Percentiles rank a stretch among this genome's conserved stretches.
phyloP scores from a whole-genome alignment of 1,140 invertebrate genomes.

The Ostrea denselamellosa region DNA sequence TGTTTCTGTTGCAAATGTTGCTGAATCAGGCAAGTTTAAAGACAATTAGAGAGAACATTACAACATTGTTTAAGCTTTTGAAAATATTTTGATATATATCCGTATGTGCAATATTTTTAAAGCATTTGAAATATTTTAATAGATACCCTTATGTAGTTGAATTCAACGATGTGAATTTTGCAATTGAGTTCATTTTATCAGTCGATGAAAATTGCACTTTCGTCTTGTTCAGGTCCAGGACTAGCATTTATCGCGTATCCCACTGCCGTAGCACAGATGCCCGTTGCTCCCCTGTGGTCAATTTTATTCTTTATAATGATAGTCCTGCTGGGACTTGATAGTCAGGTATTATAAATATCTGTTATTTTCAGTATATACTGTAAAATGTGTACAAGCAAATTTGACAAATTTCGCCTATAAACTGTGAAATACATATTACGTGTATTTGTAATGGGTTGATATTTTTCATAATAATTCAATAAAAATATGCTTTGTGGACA shows the following conservation, averaged over 20 bases:
- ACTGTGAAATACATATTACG: too few species aligned
- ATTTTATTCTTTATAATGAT: conserved; percentile 88
- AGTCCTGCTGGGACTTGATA: conserved; percentile 78
- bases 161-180: too few species aligned
- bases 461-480: background rate
- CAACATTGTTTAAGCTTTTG: background rate
- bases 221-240: conserved; percentile 79
- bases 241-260: conserved; percentile 88
- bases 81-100: background rate
- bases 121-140: background rate
- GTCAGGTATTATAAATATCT: conserved; percentile 65
- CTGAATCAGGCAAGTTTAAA: conserved; percentile 66
- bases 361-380: background rate
- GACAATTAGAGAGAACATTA: background rate
- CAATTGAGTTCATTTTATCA: too few species aligned
- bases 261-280: conserved; percentile 89
- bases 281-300: conserved; percentile 90
- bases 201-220: too few species aligned
- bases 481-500: background rate
- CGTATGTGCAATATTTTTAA: too few species aligned
- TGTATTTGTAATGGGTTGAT: background rate
- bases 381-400: too few species aligned
- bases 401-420: too few species aligned
- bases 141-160: too few species aligned
- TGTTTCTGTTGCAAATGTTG: conserved; percentile 73